Evolutionary conservation across 2,113 vertebrate genomes (phyloP), one percentile per base, ranked within the genome.

Genomic region (Clinocottus analis): DNA sequence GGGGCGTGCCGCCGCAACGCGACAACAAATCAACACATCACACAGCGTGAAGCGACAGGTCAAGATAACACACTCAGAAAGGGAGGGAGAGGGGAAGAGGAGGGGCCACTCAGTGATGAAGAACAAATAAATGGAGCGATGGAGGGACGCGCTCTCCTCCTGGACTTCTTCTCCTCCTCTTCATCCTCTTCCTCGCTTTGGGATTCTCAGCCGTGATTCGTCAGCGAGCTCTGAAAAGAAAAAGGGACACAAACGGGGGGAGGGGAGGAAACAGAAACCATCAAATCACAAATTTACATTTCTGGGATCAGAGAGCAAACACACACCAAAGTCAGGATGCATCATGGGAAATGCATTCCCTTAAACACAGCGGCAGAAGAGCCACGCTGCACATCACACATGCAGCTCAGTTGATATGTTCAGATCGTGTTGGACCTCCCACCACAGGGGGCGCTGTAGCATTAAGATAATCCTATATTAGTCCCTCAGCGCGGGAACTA

Each of bases 11-110:
- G 66, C 58, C 45, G 86, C 90, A 91, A 90, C 80, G 75, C 82
- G 81, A 87, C 77, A 85, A 85, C 83, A 86, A 92, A 92, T 91
- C 87, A 92, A 85, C 90, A 80, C 83, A 74, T 89, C 75, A 78
- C 76, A 88, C 72, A 87, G 79, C 88, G 80, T 77, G 59, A 80
- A 88, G 83, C 79, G 86, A 83, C 79, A 81, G 79, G 83, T 90
- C 84, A 88, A 90, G 87, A 90, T 84, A 86, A 89, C 72, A 68
- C 79, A 85, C 80, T 90, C 75, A 78, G 80, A 84, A 87, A 63
- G 23, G 62, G 74, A 84, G 76, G 39, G 58, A 83, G 58, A 60
- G 33, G 43, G 23, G 59, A 43, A 37, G 11, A 69, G 33, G 37
- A 55, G n/a, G 33, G 51, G 60, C 75, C 77, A 23, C 55, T 79